A percentile compares a stretch with the other conserved stretches of the same genome.
These are phyloP conservation scores for Drosophila pruinosa DNA, from an alignment of 1,140 invertebrate species.

Conservation along the genomic window DNA sequence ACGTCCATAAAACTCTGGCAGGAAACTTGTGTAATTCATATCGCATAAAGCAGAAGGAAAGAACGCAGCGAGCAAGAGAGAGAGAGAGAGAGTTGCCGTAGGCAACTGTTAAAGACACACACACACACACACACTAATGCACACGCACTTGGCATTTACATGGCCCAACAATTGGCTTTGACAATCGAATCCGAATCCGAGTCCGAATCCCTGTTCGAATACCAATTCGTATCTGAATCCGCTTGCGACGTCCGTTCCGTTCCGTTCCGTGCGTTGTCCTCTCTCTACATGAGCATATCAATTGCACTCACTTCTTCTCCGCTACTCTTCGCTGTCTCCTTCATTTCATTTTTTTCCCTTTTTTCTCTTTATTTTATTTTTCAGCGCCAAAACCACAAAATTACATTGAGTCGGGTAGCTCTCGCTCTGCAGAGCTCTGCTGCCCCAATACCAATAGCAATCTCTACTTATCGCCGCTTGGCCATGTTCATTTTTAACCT, in stretches of 20 bases:
- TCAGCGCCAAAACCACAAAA: slow-evolving; percentile 68
- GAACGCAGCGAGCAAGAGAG: slow-evolving; percentile 1
- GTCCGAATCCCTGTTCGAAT: neutral
- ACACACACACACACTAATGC: slow-evolving; percentile 29
- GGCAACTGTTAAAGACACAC: slow-evolving; percentile 46
- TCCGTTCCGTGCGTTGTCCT: slow-evolving; percentile 10
- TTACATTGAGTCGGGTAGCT: slow-evolving; percentile 57
- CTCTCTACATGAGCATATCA: slow-evolving; percentile 53
- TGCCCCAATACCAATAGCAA: slow-evolving; percentile 57
- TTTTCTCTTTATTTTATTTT: slow-evolving; percentile 22
- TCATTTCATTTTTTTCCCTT: slow-evolving; percentile 13
- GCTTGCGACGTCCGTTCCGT: slow-evolving; percentile 37
- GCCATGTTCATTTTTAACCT: slow-evolving; percentile 73
- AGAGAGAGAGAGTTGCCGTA: slow-evolving; percentile 41
- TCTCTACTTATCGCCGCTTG: slow-evolving; percentile 74
- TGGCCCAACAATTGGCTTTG: slow-evolving; percentile 63
- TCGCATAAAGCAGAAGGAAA: slow-evolving; percentile 56
- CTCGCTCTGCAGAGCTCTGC: no score
- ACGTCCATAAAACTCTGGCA: slow-evolving; percentile 73
- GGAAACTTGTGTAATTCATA: slow-evolving; percentile 80
- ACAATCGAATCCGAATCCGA: slow-evolving; percentile 53
- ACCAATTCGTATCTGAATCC: slow-evolving; percentile 13
- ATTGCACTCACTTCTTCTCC: slow-evolving; percentile 55
- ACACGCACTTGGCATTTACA: slow-evolving; percentile 47
- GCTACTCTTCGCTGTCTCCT: neutral